Evolutionary conservation across 2,888 invertebrate species (phyloP).

Genomic region (Caenorhabditis sp.): DNA sequence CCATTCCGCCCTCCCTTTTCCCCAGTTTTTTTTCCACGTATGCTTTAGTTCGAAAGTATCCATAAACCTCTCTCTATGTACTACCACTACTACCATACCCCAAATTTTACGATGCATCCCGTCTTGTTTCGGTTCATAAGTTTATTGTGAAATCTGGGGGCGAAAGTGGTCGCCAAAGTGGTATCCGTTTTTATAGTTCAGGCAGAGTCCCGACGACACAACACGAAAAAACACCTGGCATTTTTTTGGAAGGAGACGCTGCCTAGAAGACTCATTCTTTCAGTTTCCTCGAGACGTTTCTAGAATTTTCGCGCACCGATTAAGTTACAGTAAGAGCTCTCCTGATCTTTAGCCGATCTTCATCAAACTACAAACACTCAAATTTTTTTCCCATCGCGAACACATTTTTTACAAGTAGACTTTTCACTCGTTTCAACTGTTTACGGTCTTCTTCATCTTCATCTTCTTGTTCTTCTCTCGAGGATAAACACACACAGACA

Average conservation of each 20-base stretch:
- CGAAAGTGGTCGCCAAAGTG: slow-evolving; percentile 14
- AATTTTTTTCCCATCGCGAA: neutral
- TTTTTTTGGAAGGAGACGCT: slow-evolving; percentile 17
- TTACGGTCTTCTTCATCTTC: slow-evolving; percentile 5
- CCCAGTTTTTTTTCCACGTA: neutral
- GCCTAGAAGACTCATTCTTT: neutral
- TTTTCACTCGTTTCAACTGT: slow-evolving; percentile 6
- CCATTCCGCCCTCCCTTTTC: no score
- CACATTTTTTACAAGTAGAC: slow-evolving; percentile 8
- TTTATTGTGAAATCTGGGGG: slow-evolving; percentile 17
- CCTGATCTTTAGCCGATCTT: slow-evolving; percentile 9
- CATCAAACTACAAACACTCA: slow-evolving; percentile 8
- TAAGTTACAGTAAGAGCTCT: neutral
- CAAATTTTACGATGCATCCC: slow-evolving; percentile 13
- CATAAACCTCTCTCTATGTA: neutral
- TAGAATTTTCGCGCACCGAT: neutral
- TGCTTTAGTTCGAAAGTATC: neutral
- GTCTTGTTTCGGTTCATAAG: slow-evolving; percentile 14
- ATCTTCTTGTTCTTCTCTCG: slow-evolving; percentile 4
- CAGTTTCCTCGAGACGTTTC: neutral
- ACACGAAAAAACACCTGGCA: slow-evolving; percentile 21
- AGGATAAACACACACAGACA: slow-evolving; percentile 30
- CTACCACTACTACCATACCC: slow-evolving; percentile 22
- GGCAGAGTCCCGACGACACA: neutral
- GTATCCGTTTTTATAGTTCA: slow-evolving; percentile 22